Percentiles rank a stretch among this genome's conserved stretches.
phyloP scores from a whole-genome alignment of 1,140 invertebrate genomes.

The Ctenoplectra terminalis region DNA sequence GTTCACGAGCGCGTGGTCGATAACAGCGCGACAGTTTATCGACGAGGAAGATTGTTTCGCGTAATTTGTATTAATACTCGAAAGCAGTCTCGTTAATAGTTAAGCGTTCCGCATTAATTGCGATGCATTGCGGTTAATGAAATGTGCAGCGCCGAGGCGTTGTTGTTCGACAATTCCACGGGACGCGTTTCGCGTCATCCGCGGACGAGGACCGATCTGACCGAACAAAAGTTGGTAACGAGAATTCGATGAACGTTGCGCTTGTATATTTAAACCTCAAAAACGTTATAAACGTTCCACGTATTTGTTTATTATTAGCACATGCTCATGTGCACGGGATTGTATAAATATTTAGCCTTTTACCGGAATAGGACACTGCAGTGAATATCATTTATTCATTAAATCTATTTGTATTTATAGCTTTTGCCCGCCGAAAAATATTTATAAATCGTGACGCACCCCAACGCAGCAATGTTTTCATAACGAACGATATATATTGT shows the following conservation, averaged over 20 bases:
- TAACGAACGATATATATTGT: neutral
- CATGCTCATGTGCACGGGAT: neutral
- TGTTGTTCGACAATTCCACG: slow-evolving; percentile 10
- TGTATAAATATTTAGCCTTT: slow-evolving; percentile 3
- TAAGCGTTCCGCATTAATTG: slow-evolving; percentile 32
- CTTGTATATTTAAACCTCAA: neutral
- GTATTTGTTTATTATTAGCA: slow-evolving; percentile 26
- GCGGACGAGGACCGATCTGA: neutral
- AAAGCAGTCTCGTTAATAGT: slow-evolving; percentile 43
- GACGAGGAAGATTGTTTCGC: slow-evolving; percentile 26
- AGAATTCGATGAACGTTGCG: slow-evolving; percentile 2
- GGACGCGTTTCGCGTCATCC: neutral
- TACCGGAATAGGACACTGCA: neutral
- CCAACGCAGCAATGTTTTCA: slow-evolving; percentile 14
- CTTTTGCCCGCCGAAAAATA: neutral
- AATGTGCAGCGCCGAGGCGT: neutral
- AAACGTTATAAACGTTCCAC: neutral
- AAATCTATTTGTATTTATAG: slow-evolving; percentile 14
- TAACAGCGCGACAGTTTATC: slow-evolving; percentile 2
- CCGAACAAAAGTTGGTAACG: slow-evolving; percentile 25
- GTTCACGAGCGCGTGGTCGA: neutral
- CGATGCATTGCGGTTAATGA: slow-evolving; percentile 39
- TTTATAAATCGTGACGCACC: slow-evolving; percentile 3
- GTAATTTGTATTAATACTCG: slow-evolving; percentile 50
- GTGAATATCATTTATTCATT: slow-evolving; percentile 11